Evolutionary conservation across 2,888 invertebrate genomes (phyloP).

Genomic region (Melanargia galathea): DNA sequence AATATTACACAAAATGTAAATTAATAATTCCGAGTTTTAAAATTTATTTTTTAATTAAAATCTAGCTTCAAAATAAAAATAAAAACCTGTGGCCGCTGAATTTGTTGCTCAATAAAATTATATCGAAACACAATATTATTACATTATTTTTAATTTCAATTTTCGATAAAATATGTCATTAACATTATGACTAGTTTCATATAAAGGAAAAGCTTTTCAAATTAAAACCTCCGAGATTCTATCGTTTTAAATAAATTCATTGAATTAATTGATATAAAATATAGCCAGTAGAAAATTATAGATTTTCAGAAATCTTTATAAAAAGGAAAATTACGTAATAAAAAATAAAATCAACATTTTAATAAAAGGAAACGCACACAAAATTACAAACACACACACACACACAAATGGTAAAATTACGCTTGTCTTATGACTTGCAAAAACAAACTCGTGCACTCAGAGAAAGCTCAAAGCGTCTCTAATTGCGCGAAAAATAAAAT

Average conservation of each 20-base stretch:
- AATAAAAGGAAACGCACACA: slow-evolving; percentile 1
- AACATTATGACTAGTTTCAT: background rate
- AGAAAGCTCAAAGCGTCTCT: slow-evolving; percentile 26
- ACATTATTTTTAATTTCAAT: too few species aligned
- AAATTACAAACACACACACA: slow-evolving; percentile 18
- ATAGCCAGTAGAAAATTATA: too few species aligned
- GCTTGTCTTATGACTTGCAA: background rate
- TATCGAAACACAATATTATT: background rate
- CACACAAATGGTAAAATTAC: slow-evolving; percentile 23
- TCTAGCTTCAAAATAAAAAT: slow-evolving; percentile 19
- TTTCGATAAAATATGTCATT: background rate
- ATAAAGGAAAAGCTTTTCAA: background rate
- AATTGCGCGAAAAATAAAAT: slow-evolving; percentile 23
- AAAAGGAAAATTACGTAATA: background rate
- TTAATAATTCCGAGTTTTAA: slow-evolving; percentile 24
- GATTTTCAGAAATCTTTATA: background rate
- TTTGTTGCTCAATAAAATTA: background rate
- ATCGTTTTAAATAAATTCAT: background rate
- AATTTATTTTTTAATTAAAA: slow-evolving; percentile 24
- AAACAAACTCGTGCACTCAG: slow-evolving; percentile 4
- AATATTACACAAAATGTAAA: slow-evolving; percentile 23
- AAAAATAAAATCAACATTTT: background rate
- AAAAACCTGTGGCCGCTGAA: slow-evolving; percentile 20
- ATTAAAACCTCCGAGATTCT: background rate
- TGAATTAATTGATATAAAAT: background rate